Base-by-base conservation (phyloP, 2,797 vertebrate species). In the Meda fulgida region DNA sequence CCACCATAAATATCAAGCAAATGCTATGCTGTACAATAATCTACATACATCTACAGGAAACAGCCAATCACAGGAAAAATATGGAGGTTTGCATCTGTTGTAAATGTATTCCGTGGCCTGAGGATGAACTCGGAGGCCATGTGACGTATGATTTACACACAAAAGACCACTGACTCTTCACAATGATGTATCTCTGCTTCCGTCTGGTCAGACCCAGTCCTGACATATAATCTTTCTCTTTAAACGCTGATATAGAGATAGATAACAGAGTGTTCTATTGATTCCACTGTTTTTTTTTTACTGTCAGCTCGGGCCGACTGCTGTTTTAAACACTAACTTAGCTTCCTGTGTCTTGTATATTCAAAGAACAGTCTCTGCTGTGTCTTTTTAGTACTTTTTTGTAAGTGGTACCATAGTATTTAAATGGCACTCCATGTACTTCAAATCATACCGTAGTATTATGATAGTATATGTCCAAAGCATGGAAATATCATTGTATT, bases 181-280 rank as follows among this genome's bases (percentile, higher is more conserved):
- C 93, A 89, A 93, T 95, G 95, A 96, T 94, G 92, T 93, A 95
- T 95, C 89, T 93, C 48, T 86, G 92, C 89, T 90, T 87, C 86
- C 90, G 92, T 91, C 93, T 92, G 93, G 93, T 93, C 93, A 92
- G 92, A 93, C 92, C 94, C 92, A 92, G 92, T 92, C 93, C 92
- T 95, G 95, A 95, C 95, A 94, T 92, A 91, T 92, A 94, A 96
- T 96, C 94, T 93, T 93, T 96, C 94, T 95, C 93, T 94, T 96
- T 95, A 96, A 95, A 92, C 93, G 92, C 93, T 92, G 91, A 93
- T 94, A 95, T 95, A 95, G 93, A 96, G 94, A 95, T 94, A 94
- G 94, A 95, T 95, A 95, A 94, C 94, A 94, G 94, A 95, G 95
- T 85, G 93, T 91, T 90, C 90, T 95, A 95, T 96, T 95, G 95